A percentile compares a stretch with the other conserved stretches of the same genome.
These are phyloP conservation scores for Cryptomyrus ogoouensis DNA, from an alignment of 2,113 vertebrate genomes.

Conservation along the genomic window DNA sequence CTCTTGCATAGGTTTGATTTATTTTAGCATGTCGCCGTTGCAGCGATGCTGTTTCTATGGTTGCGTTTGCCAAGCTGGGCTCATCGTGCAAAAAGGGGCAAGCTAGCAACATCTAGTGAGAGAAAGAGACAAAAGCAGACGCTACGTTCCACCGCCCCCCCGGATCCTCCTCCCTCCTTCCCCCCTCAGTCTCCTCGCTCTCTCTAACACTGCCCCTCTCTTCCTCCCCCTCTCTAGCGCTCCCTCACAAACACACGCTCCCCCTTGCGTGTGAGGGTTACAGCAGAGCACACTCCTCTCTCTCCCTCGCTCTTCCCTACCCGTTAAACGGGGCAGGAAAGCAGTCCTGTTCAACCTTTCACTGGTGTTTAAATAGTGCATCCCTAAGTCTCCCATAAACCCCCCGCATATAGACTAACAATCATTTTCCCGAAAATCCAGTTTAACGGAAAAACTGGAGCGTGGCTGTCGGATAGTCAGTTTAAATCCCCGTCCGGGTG, in stretches of 20 bases:
- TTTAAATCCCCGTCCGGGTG: neutral
- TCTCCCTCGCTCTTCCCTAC: constrained; percentile 16
- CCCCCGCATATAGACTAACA: neutral
- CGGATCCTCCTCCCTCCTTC: neutral
- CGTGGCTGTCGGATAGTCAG: neutral
- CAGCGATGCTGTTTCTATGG: constrained; percentile 17
- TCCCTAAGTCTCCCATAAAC: neutral
- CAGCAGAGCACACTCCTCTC: constrained; percentile 2
- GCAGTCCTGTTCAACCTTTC: neutral
- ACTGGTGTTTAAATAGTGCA: neutral
- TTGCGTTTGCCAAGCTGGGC: constrained; percentile 25
- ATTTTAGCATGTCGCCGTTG: neutral
- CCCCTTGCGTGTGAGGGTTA: neutral
- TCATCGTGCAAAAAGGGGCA: constrained; percentile 50
- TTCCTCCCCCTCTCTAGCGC: constrained; percentile 20
- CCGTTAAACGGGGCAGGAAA: neutral
- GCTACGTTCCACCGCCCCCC: constrained; percentile 30
- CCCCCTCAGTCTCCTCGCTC: neutral
- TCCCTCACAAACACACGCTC: neutral
- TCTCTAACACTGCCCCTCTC: constrained; percentile 10
- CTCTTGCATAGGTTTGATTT: neutral
- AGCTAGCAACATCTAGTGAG: constrained; percentile 67
- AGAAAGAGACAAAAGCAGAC: constrained; percentile 58
- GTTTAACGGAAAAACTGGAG: neutral
- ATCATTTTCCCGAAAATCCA: neutral